Base-by-base conservation (phyloP, 1,140 invertebrate genomes). In the Dinothrombium tinctorium region DNA sequence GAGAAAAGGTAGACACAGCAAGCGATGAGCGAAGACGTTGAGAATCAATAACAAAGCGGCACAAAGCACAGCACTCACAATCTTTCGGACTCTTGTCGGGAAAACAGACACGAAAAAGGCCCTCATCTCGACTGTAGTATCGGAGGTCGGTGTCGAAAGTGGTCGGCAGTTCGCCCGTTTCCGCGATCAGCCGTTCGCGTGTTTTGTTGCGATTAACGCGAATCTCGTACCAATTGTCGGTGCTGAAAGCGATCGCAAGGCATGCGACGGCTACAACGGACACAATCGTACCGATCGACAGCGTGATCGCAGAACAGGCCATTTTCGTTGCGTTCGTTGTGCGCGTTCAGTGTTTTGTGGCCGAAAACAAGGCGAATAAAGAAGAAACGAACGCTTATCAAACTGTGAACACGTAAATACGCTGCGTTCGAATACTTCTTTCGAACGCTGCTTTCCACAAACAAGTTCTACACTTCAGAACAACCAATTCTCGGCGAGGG, bases 221-320 rank as follows among this genome's bases (percentile, higher is more conserved):
- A 50, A 82, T 76, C 58, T 79, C 78, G 49, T 84, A 66, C 83
- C 83, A 89, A 64, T 87, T 87, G 64, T 90, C 83, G 55, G 83
- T 89, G 51, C 79, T 78, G 60, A 90, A 89, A 48, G 82, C 78
- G 56, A 89, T 87, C 44, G 79, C 74, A 52, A 90, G 67, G 50
- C 87, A 66, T 37, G 80, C 79, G 52, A 81, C 80, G 48, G 80
- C 78, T 51, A 87, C 76, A 54, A 89, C 84, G 52, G 80, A 80
- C 54, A 77, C 76, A 61, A 90, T 84, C 53, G 83, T 89, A 45
- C 82, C 83, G 60, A 89, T 70, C 56, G 81, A 86, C 54, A 90
- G 64, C 53, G 82, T 87, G 54, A 87, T 78, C 50, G 84, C 82
- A 49, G 82, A 86, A 67, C 82, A 89, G 62, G 80, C 79, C 82